Evolutionary conservation across 2,113 vertebrate species (phyloP).

Genomic region (Ceyx margarethae): DNA sequence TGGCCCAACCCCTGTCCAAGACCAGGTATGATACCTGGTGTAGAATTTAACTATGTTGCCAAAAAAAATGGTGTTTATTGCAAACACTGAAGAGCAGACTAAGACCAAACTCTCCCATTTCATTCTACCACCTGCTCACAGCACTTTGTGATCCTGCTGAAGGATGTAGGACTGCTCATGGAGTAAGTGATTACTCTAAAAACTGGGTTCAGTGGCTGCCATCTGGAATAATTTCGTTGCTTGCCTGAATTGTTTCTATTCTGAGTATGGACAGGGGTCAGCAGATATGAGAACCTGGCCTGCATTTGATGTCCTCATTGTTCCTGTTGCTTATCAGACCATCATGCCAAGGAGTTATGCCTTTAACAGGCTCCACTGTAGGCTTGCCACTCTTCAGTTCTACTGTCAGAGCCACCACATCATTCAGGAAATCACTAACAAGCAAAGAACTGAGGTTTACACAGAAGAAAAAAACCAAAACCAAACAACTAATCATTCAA

Average conservation of each 20-base stretch:
- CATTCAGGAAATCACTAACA: not conserved
- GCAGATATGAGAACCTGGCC: not conserved
- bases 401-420: not conserved
- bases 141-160: not conserved
- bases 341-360: not conserved
- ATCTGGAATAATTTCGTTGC: not conserved
- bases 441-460: not conserved
- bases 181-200: not conserved
- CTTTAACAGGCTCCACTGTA: not conserved
- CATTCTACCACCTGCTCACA: not conserved
- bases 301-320: not conserved
- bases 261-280: not conserved
- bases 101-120: not conserved
- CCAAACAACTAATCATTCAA: not conserved
- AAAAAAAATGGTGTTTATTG: not conserved
- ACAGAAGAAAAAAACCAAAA: not conserved
- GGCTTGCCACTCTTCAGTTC: not conserved
- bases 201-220: not conserved
- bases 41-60: not conserved
- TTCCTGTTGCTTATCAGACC: not conserved
- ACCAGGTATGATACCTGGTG: not conserved
- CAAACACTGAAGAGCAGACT: not conserved
- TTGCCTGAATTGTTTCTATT: not conserved
- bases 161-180: not conserved
- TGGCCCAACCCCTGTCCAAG: not conserved